Percentiles rank a stretch among this genome's conserved stretches.
These are phyloP conservation scores for Tauraco erythrolophus DNA, from an alignment of 2,113 vertebrate species.

Conservation along the genomic window DNA sequence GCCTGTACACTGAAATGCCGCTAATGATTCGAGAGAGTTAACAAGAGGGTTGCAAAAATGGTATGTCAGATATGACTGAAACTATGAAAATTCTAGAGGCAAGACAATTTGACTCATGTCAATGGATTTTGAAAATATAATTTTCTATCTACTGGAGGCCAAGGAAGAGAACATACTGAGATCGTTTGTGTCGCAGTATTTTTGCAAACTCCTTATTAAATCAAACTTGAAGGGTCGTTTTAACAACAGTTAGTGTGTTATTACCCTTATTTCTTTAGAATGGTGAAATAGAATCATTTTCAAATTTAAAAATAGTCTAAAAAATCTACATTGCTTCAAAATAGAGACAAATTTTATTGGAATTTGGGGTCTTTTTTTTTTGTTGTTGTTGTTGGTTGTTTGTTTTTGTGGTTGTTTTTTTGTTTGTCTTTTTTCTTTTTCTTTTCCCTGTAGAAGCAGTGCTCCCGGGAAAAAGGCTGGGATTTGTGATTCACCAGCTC, in stretches of 20 bases:
- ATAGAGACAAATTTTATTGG: not conserved
- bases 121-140: constrained; percentile 38
- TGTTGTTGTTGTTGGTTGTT: accelerated
- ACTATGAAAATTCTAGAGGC: constrained; percentile 8
- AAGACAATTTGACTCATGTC: constrained; percentile 6
- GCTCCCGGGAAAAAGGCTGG: not conserved
- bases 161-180: not conserved
- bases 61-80: constrained; percentile 30
- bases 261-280: not conserved
- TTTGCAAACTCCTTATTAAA: not conserved
- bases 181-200: not conserved
- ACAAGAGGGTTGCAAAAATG: constrained; percentile 33
- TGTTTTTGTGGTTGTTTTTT: too few species aligned
- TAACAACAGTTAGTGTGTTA: not conserved
- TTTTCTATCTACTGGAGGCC: constrained; percentile 2
- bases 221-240: not conserved
- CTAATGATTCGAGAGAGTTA: constrained; percentile 56
- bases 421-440: accelerated
- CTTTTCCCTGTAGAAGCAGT: not conserved
- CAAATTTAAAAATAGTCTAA: not conserved
- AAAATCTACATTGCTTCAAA: not conserved
- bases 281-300: not conserved
- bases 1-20: constrained; percentile 1
- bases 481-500: not conserved
- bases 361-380: not conserved